A percentile compares a stretch with the other conserved stretches of the same genome.
These are phyloP conservation scores for Lasius fuliginosus DNA, from an alignment of 2,888 invertebrate species.

Conservation along the genomic window DNA sequence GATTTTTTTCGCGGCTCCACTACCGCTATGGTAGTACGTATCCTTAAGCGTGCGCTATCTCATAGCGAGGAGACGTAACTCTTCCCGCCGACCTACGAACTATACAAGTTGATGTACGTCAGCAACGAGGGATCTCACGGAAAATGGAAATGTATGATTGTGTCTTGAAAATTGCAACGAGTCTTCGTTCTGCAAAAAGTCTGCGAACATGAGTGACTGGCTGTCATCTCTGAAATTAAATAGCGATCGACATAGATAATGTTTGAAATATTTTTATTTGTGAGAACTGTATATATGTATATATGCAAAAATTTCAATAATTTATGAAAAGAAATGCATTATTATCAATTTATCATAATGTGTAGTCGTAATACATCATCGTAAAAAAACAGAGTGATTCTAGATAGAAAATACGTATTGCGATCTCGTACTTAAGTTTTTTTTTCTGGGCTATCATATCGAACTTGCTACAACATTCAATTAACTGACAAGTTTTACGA, in stretches of 20 bases:
- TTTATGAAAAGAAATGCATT: not conserved
- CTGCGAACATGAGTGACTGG: constrained; percentile 57
- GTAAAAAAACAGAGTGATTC: not conserved
- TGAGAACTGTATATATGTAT: not conserved
- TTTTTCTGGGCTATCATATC: constrained; percentile 41
- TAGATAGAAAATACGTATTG: not conserved
- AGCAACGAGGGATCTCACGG: constrained; percentile 65
- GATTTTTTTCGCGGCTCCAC: constrained; percentile 71
- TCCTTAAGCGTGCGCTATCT: constrained; percentile 71
- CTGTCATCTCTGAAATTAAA: constrained; percentile 59
- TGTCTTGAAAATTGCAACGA: constrained; percentile 70
- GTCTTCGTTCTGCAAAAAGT: constrained; percentile 49
- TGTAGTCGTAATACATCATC: not conserved
- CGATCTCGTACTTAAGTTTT: constrained; percentile 4
- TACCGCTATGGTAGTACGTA: constrained; percentile 71
- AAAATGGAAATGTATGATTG: constrained; percentile 77
- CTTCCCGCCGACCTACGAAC: constrained; percentile 50
- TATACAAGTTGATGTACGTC: constrained; percentile 51
- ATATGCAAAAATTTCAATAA: not conserved
- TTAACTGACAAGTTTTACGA: constrained; percentile 76
- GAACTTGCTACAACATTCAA: constrained; percentile 71
- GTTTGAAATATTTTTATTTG: constrained; percentile 12
- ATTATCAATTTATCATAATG: not conserved
- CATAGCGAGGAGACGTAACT: constrained; percentile 68
- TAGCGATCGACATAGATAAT: constrained; percentile 43